These are phyloP conservation scores for Julus scandinavius DNA, from an alignment of 2,888 invertebrate genomes.

Conservation along the genomic window DNA sequence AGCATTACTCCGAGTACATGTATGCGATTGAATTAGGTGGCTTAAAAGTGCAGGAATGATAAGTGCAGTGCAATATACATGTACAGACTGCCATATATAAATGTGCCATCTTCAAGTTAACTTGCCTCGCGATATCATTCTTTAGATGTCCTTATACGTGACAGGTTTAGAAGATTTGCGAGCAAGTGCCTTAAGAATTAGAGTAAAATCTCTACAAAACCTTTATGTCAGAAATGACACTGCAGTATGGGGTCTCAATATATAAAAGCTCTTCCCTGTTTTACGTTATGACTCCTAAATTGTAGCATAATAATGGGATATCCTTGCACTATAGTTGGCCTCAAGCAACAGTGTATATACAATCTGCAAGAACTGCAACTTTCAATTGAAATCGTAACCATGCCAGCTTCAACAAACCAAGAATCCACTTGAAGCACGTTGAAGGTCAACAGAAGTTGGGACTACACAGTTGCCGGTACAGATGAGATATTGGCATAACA, in stretches of 20 bases:
- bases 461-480: not conserved
- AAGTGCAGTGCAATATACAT: not conserved
- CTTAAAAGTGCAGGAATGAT: not conserved
- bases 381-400: not conserved
- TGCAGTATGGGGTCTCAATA: too few relatives aligned
- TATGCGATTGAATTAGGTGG: not conserved
- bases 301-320: not conserved
- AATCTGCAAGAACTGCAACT: not conserved
- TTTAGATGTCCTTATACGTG: not conserved
- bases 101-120: not conserved
- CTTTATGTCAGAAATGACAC: too few relatives aligned
- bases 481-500: conserved; percentile 26
- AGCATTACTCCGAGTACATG: not conserved
- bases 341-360: not conserved
- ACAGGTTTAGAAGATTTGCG: not conserved
- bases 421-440: not conserved
- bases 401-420: not conserved
- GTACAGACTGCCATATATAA: not conserved
- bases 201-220: not conserved
- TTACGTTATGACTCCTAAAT: not conserved
- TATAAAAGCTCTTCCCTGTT: not conserved
- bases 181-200: not conserved
- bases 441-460: conserved; percentile 12
- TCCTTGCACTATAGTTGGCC: not conserved
- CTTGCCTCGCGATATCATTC: not conserved